A percentile compares a stretch with the other conserved stretches of the same genome.
Evolutionary conservation across 2,113 vertebrate genomes (phyloP).

Genomic region (Arenaria interpres): DNA sequence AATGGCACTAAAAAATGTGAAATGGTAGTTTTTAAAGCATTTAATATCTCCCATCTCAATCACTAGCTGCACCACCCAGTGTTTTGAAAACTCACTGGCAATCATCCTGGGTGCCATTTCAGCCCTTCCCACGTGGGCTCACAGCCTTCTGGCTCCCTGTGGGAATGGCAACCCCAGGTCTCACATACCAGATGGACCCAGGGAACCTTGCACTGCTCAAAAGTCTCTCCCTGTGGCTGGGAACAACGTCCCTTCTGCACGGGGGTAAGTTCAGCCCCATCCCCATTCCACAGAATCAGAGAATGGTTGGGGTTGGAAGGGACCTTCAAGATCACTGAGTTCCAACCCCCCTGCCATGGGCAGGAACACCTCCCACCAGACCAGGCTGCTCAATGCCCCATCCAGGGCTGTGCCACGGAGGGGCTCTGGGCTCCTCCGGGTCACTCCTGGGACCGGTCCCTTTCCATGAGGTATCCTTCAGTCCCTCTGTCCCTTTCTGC

Average conservation of each 20-base stretch:
- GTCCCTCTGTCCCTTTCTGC: background rate
- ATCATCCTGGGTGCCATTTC: background rate
- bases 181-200: background rate
- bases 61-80: background rate
- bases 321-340: too few species aligned
- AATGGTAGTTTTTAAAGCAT: background rate
- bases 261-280: background rate
- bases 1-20: conserved; percentile 15
- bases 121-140: background rate
- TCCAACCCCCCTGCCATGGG: too few species aligned
- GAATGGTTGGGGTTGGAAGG: too few species aligned
- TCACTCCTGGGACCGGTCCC: background rate
- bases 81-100: background rate
- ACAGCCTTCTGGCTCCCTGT: background rate
- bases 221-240: background rate
- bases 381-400: background rate
- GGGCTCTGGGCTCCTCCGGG: background rate
- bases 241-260: background rate
- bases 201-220: background rate
- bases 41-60: background rate
- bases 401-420: background rate
- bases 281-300: background rate
- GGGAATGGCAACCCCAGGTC: background rate
- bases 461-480: background rate
- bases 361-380: too few species aligned